These are phyloP conservation scores for Gorsachius goisagi DNA, from an alignment of 2,113 vertebrate genomes.

Conservation along the genomic window DNA sequence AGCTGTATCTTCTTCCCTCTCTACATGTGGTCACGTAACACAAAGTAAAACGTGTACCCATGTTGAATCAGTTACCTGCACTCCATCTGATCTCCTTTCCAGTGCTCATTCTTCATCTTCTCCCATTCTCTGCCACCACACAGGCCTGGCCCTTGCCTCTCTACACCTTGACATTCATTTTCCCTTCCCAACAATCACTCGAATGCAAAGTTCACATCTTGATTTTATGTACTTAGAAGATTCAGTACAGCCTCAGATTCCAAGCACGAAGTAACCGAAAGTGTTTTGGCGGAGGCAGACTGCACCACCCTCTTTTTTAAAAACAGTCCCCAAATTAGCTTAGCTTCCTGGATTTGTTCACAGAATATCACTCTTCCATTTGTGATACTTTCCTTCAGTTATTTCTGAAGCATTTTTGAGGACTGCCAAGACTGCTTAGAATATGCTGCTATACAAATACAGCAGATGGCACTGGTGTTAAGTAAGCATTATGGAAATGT, in stretches of 20 bases:
- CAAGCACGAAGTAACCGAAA: neutral
- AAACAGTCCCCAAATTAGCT: neutral
- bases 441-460: conserved; percentile 25
- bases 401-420: neutral
- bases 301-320: neutral
- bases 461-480: conserved; percentile 71
- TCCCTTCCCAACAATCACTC: neutral
- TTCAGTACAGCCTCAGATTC: neutral
- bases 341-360: neutral
- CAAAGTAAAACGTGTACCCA: neutral
- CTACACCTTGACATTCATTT: neutral
- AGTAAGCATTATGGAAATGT: conserved; percentile 45
- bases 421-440: conserved; percentile 24
- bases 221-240: neutral
- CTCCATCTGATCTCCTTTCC: neutral
- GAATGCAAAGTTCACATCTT: neutral
- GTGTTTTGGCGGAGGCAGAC: neutral
- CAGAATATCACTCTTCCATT: neutral
- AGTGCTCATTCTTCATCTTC: neutral
- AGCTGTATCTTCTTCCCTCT: neutral
- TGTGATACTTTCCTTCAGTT: neutral
- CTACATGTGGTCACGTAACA: neutral
- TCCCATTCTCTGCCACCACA: neutral
- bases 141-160: neutral
- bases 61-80: neutral